Evolutionary conservation across 2,797 vertebrate genomes (phyloP), one percentile per base, ranked within the genome.

Genomic region (Cetoscarus ocellatus): DNA sequence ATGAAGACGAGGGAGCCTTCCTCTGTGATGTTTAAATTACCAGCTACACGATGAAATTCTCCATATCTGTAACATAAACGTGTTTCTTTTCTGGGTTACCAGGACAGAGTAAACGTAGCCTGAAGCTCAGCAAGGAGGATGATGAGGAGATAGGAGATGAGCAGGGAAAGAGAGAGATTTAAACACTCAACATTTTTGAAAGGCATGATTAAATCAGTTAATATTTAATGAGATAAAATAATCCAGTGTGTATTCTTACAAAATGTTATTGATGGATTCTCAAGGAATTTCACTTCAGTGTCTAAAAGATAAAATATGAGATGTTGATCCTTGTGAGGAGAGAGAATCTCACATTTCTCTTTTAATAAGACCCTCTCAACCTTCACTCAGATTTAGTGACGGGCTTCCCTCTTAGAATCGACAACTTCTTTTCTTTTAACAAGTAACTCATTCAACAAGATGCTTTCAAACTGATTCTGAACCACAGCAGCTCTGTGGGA

Each of bases 21-120:
- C 14, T 49, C 18, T 67, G 49, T 36, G 15, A 36, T 56, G 8
- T 52, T 44, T 3, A 52, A 13, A 35, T 53, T 43, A 53, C 13
- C 10, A 17, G 6, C 15, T 48, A 8, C 35, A 38, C n/a, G 34
- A 54, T 59, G 34, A 63, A 36, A 39, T 47, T 53, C 10, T 49
- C 39, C 71, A 43, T 54, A 7, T 73, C 66, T 19, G 63, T 70
- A 62, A 68, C 75, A 75, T 62, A 62, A 52, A 55, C 7, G 54
- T 53, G 51, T 38, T 49, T 65, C 40, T 62, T 78, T 79, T 79
- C 71, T 85, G 71, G 69, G 68, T 80, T 82, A 78, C 15, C 63
- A 72, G 77, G 70, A 19, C 70, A 64, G 19, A 38, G 18, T 36
- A 15, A 61, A 71, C 60, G 14, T 58, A 49, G 39, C 71, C 73